phyloP scores from a whole-genome alignment of 2,888 invertebrate species.

The Parelbella ahira region DNA sequence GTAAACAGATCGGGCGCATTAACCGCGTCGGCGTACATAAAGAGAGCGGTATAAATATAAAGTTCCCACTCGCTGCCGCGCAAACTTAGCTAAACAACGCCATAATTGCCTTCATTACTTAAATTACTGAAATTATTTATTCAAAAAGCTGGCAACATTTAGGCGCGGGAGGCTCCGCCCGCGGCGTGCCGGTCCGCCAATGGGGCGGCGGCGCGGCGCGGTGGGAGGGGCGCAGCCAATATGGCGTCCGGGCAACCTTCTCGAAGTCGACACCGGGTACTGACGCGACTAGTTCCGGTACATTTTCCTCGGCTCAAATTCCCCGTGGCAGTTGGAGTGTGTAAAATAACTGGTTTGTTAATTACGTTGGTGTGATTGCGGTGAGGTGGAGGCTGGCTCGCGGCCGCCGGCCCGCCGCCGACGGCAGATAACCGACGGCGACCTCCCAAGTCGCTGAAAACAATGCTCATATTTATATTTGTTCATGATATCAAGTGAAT shows the following conservation, averaged over 20 bases:
- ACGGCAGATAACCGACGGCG: slow-evolving; percentile 19
- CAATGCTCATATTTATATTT: slow-evolving; percentile 12
- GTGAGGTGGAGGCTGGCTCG: slow-evolving; percentile 3
- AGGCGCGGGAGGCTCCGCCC: slow-evolving; percentile 58
- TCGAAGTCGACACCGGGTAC: slow-evolving; percentile 33
- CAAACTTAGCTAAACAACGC: slow-evolving; percentile 81
- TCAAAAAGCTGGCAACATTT: slow-evolving; percentile 81
- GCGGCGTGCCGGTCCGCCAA: slow-evolving; percentile 46
- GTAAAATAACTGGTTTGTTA: slow-evolving; percentile 15
- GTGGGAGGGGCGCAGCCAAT: slow-evolving; percentile 67
- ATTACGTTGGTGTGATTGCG: slow-evolving; percentile 9
- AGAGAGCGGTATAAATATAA: slow-evolving; percentile 80
- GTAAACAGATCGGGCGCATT: slow-evolving; percentile 80
- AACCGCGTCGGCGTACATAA: slow-evolving; percentile 80
- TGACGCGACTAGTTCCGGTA: slow-evolving; percentile 28
- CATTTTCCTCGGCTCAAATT: slow-evolving; percentile 30
- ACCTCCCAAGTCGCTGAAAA: slow-evolving; percentile 15
- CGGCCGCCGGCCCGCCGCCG: slow-evolving; percentile 17
- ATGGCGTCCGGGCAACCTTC: slow-evolving; percentile 66
- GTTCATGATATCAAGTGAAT: slow-evolving; percentile 15
- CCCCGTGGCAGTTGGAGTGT: slow-evolving; percentile 21
- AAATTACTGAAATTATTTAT: slow-evolving; percentile 82
- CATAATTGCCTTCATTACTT: slow-evolving; percentile 82
- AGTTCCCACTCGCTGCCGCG: slow-evolving; percentile 77
- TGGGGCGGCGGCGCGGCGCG: slow-evolving; percentile 38